phyloP scores from a whole-genome alignment of 2,797 vertebrate species.

The Lutjanus argentimaculatus region DNA sequence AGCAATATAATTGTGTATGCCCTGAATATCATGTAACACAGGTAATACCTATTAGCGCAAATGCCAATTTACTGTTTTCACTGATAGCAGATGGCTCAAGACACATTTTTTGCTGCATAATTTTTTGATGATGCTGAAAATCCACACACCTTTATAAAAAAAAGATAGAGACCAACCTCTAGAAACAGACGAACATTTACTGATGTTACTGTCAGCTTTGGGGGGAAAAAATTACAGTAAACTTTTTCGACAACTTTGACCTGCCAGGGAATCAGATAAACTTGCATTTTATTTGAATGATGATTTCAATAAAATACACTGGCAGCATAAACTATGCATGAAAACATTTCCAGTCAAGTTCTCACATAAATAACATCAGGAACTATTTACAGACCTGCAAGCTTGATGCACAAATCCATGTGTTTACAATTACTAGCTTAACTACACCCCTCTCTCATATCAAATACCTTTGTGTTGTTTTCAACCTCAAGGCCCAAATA shows the following conservation, averaged over 20 bases:
- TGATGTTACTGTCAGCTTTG: not conserved
- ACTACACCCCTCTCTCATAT: not conserved
- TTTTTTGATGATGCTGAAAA: too few relatives aligned
- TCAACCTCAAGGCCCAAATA: not conserved
- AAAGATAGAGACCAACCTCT: too few relatives aligned
- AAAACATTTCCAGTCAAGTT: constrained; percentile 10
- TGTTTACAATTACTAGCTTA: constrained; percentile 34
- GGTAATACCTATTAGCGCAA: too few relatives aligned
- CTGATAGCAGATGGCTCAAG: too few relatives aligned
- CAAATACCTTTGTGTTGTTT: constrained; percentile 17
- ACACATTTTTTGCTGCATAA: too few relatives aligned
- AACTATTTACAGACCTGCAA: constrained; percentile 11
- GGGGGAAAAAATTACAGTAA: not conserved
- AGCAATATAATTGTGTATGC: too few relatives aligned
- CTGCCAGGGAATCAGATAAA: not conserved
- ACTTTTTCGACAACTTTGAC: not conserved
- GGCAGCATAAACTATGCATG: not conserved
- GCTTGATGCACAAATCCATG: constrained; percentile 10
- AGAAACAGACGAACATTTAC: not conserved
- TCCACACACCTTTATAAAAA: too few relatives aligned
- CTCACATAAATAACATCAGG: constrained; percentile 10
- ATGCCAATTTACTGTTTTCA: too few relatives aligned
- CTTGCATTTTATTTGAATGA: not conserved
- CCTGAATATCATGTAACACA: too few relatives aligned
- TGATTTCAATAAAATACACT: not conserved